Conservation (phyloP, 2,888 invertebrate genomes). For the Gibbula magus region DNA sequence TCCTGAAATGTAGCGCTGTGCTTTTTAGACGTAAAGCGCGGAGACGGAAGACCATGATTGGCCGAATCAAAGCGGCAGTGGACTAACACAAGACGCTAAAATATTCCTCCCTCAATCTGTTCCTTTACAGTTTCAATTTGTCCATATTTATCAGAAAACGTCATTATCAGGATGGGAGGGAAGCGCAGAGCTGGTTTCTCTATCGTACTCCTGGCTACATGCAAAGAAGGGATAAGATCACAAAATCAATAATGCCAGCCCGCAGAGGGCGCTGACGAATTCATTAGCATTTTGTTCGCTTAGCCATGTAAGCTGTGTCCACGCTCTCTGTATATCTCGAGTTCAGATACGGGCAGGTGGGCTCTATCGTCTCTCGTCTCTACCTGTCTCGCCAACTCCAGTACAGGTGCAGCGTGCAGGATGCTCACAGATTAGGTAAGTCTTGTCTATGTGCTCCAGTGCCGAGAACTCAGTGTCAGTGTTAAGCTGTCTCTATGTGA, state of each 20-base stretch:
- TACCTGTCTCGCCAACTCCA: neutral
- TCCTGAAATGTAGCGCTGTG: too few relatives aligned
- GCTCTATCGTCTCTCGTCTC: neutral
- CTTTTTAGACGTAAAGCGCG: neutral
- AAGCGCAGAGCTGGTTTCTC: neutral
- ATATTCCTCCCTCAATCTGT: slow-evolving; percentile 16
- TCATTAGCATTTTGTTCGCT: slow-evolving; percentile 25
- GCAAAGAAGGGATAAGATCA: slow-evolving; percentile 16
- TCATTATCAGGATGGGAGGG: slow-evolving; percentile 14
- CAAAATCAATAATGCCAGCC: slow-evolving; percentile 1
- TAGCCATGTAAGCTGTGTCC: slow-evolving; percentile 8
- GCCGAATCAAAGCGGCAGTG: neutral
- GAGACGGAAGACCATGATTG: neutral
- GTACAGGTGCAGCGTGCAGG: neutral
- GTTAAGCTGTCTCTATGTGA: neutral
- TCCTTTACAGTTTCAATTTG: slow-evolving; percentile 22
- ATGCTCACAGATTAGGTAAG: neutral
- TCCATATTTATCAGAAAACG: slow-evolving; percentile 22
- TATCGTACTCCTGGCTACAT: neutral
- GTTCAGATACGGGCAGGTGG: neutral
- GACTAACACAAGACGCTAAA: neutral
- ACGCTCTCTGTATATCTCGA: neutral
- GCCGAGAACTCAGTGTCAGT: neutral
- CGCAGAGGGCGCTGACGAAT: slow-evolving; percentile 16
- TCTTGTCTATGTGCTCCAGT: neutral